Percentiles rank a stretch among this genome's conserved stretches.
Conservation (phyloP, 2,888 invertebrate species). For the Mantis religiosa region DNA sequence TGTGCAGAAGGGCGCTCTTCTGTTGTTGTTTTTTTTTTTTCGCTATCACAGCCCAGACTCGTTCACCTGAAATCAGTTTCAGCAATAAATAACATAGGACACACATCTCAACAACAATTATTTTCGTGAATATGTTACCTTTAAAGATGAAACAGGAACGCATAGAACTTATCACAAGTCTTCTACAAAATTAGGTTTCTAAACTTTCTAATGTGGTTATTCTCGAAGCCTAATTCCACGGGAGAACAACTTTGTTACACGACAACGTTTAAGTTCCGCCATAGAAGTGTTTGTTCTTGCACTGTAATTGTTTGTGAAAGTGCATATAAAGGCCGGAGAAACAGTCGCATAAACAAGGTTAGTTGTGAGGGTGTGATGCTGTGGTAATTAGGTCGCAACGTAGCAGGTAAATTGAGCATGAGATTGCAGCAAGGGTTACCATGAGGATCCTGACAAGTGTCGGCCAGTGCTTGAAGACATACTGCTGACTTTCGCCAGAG, state of each 20-base stretch:
- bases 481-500: neutral
- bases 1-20: too few species aligned
- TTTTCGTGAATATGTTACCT: too few species aligned
- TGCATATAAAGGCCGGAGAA: neutral
- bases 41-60: too few species aligned
- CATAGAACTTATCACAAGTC: too few species aligned
- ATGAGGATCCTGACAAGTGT: neutral
- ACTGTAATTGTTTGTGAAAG: neutral
- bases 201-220: too few species aligned
- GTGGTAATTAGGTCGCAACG: constrained; percentile 6
- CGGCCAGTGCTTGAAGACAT: neutral
- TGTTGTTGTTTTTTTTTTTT: too few species aligned
- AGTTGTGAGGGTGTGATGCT: neutral
- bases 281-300: neutral
- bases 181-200: too few species aligned
- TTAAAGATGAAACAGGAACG: too few species aligned
- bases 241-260: neutral
- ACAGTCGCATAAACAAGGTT: neutral
- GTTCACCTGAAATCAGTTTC: too few species aligned
- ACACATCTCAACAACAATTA: too few species aligned
- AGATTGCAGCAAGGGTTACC: constrained; percentile 3
- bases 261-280: neutral
- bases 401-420: constrained; percentile 20
- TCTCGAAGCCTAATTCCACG: too few species aligned
- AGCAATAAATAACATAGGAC: too few species aligned